These are phyloP conservation scores for Myiozetetes cayanensis DNA, from an alignment of 2,113 vertebrate genomes.

Conservation along the genomic window DNA sequence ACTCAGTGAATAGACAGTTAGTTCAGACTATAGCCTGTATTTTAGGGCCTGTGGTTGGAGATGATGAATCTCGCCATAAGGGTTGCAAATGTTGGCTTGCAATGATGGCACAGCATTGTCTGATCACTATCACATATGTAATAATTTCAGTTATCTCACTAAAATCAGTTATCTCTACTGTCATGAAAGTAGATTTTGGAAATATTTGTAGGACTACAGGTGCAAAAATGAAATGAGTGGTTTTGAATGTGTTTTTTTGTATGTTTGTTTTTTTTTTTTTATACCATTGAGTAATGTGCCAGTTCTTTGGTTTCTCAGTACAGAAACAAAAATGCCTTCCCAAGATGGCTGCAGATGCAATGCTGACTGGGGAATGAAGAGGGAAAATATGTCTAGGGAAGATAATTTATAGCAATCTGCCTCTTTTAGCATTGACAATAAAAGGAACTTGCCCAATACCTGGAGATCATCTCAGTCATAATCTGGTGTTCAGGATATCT, in stretches of 20 bases:
- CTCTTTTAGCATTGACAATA: neutral
- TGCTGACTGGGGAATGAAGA: neutral
- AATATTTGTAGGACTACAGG: neutral
- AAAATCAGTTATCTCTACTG: too few species aligned
- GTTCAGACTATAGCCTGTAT: neutral
- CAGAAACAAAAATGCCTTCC: neutral
- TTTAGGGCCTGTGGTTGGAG: neutral
- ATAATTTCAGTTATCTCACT: neutral
- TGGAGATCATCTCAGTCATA: neutral
- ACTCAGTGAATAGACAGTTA: neutral
- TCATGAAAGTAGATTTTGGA: neutral
- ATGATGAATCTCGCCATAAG: neutral
- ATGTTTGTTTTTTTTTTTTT: neutral
- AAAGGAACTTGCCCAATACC: neutral
- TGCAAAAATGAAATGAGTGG: neutral
- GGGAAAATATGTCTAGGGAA: neutral
- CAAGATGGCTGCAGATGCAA: neutral
- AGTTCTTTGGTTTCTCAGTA: neutral
- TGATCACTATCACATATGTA: neutral
- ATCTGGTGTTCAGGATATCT: neutral
- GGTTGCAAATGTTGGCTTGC: neutral
- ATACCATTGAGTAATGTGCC: neutral
- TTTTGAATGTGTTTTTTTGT: neutral
- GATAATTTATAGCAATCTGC: neutral
- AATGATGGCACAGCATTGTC: neutral